Evolutionary conservation across 1,140 invertebrate species (phyloP).

Genomic region (Laupala kohalensis): DNA sequence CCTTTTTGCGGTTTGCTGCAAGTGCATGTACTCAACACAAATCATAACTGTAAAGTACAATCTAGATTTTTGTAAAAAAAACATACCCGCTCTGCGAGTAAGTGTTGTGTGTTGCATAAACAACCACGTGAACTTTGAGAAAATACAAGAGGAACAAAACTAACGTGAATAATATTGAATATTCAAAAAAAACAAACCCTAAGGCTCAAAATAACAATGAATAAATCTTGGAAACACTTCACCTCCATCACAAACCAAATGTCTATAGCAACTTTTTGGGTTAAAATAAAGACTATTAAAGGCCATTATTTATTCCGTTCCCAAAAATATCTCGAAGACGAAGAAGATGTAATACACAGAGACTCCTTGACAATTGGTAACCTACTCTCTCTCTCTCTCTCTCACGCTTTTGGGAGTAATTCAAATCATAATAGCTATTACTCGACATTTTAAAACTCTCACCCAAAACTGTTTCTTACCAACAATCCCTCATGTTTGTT

Average conservation of each 20-base stretch:
- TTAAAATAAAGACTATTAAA: neutral
- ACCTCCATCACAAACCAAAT: neutral
- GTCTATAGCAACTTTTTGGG: neutral
- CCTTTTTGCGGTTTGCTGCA: too few species aligned
- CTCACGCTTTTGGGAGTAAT: neutral
- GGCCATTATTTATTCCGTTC: neutral
- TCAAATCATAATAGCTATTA: neutral
- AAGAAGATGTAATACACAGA: neutral
- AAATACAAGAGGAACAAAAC: too few species aligned
- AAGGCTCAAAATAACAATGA: neutral
- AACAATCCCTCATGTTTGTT: neutral
- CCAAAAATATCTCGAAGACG: neutral
- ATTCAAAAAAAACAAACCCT: neutral
- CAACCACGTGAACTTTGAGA: too few species aligned
- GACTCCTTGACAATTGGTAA: neutral
- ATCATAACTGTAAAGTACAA: too few species aligned
- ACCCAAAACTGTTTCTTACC: neutral
- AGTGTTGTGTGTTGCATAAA: too few species aligned
- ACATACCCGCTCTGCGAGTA: too few species aligned
- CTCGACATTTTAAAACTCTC: neutral
- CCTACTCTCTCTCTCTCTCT: too few species aligned
- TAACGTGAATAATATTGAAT: neutral
- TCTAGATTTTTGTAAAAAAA: too few species aligned
- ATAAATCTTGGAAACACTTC: neutral
- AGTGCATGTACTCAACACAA: too few species aligned